Conservation (phyloP, 1,140 invertebrate genomes). For the Ips typographus region DNA sequence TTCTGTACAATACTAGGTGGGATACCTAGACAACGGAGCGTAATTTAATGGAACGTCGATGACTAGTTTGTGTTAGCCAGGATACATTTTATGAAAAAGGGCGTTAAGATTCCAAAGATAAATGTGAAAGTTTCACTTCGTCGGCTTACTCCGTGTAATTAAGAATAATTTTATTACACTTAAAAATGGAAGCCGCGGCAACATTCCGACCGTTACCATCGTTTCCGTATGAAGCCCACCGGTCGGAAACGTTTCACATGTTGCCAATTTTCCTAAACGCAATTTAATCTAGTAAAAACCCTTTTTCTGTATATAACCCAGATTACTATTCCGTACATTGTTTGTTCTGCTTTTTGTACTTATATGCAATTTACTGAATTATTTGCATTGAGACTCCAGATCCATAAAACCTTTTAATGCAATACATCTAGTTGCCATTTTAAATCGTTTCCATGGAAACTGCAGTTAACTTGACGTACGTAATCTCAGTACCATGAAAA, state of each 20-base stretch:
- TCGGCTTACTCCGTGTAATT: slow-evolving; percentile 16
- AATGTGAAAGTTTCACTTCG: slow-evolving; percentile 25
- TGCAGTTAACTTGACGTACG: slow-evolving; percentile 4
- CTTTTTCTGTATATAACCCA: background rate
- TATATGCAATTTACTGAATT: too few relatives aligned
- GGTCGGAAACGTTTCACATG: slow-evolving; percentile 11
- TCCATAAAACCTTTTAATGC: background rate
- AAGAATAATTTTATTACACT: slow-evolving; percentile 30
- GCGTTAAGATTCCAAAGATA: slow-evolving; percentile 26
- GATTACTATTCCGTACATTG: too few relatives aligned
- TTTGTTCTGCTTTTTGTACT: too few relatives aligned
- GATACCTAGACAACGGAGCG: background rate
- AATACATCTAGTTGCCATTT: background rate
- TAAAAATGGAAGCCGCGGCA: slow-evolving; percentile 21
- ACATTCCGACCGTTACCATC: slow-evolving; percentile 22
- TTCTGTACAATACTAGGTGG: too few relatives aligned
- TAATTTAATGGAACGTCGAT: slow-evolving; percentile 12
- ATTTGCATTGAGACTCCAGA: too few relatives aligned
- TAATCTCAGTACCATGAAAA: background rate
- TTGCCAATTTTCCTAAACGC: slow-evolving; percentile 10
- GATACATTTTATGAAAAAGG: slow-evolving; percentile 16
- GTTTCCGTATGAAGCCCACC: slow-evolving; percentile 20
- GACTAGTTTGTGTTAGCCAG: slow-evolving; percentile 9
- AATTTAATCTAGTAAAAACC: background rate
- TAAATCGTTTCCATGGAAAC: background rate